These are phyloP conservation scores for Neosilurus hyrtlii DNA, from an alignment of 2,797 vertebrate genomes.

Conservation along the genomic window DNA sequence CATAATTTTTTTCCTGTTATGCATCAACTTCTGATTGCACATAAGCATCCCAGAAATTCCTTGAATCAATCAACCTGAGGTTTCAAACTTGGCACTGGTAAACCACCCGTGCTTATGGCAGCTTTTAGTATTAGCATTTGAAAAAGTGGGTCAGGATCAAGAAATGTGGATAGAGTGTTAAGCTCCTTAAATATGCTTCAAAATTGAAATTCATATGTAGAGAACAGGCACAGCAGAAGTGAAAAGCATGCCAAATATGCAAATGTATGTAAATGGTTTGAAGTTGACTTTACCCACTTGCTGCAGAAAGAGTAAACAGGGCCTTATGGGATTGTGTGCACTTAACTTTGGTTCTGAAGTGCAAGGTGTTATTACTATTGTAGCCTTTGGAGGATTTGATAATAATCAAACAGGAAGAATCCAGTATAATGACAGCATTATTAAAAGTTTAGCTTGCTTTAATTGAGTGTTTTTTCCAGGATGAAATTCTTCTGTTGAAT, in stretches of 20 bases:
- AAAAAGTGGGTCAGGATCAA: constrained; percentile 70
- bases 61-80: constrained; percentile 15
- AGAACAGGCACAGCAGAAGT: constrained; percentile 40
- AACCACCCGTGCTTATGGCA: constrained; percentile 42
- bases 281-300: constrained; percentile 32
- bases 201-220: constrained; percentile 43
- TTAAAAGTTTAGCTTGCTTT: constrained; percentile 65
- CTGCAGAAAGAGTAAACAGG: constrained; percentile 59
- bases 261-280: constrained; percentile 49
- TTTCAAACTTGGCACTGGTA: constrained; percentile 14
- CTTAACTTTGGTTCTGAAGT: constrained; percentile 23
- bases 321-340: constrained; percentile 34
- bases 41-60: neutral
- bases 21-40: neutral
- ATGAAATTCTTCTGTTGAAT: constrained; percentile 7
- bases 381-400: constrained; percentile 29
- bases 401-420: constrained; percentile 24
- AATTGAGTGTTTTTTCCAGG: constrained; percentile 61
- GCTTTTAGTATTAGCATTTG: constrained; percentile 64
- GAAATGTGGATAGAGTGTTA: constrained; percentile 48
- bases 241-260: constrained; percentile 49
- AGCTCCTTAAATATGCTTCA: constrained; percentile 53
- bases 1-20: neutral
- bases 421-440: constrained; percentile 57
- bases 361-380: constrained; percentile 3